Base-by-base conservation (phyloP, 2,888 invertebrate genomes). In the Arctia plantaginis region DNA sequence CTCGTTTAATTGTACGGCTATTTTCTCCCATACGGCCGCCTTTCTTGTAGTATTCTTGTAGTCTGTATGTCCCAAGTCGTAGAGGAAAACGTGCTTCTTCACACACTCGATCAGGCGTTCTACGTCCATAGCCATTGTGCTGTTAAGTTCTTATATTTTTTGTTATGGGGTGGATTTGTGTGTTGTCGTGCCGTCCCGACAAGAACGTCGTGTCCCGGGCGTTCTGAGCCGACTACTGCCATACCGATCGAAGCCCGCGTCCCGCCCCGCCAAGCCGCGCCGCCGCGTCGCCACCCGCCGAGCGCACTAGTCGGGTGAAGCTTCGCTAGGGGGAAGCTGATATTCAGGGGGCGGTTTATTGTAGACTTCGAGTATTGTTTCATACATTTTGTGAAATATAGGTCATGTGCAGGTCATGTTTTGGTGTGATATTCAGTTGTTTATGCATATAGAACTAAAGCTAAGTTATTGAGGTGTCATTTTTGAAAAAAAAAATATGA, bases 31-130 rank as follows among this genome's bases (percentile, higher is more conserved):
- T 20, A 81, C 78, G 27, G 64, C 71, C 44, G 72, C 67, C 76
- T 86, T 86, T 35, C 85, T 74, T 27, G 75, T 71, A 18, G 81
- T 72, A 65, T 86, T 85, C 69, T 86, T 86, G 66, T 85, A 86
- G 20, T 85, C 80, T 33, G 69, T 79, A 71, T 86, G 83, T 27
- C 74, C 76, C 30, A 79, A 47, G 59, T 86, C 83, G 76, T 85
- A 86, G 2, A 86, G 35, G 62, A 71, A 83, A 12, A 71, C 80
- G 62, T 86, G 76, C 67, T 71, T 51, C 71, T 69, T 80, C 6
- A 86, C 85, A 62, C 74, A 79, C 64, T 83, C 77, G 27, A 86
- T 85, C 44, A 86, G 75, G 39, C 66, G 77, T 75, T 77, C 81
- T 7, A 84, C 83, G 69, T 85, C 83, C 74, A 84, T 82, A 59